Base-by-base conservation (phyloP, 2,797 vertebrate species). In the Sebastolobus altivelis region DNA sequence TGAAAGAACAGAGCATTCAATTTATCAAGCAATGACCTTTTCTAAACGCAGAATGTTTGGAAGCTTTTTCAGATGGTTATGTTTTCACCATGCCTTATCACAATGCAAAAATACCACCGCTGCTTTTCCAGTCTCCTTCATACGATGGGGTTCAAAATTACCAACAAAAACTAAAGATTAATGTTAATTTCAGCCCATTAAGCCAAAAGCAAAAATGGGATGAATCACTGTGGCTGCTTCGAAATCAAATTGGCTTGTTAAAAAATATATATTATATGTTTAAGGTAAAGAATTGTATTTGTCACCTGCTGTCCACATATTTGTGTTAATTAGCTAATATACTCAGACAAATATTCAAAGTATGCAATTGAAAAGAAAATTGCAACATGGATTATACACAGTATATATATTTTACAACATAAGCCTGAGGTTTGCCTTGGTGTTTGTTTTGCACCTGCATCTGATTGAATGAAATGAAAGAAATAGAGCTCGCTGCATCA, bases 11-110 rank as follows among this genome's bases (percentile, higher is more conserved):
- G 66, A 77, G 67, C 22, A 16, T 77, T 75, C 20, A 60, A 62
- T 79, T 75, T 70, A 75, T 82, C 56, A 73, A 68, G 65, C 59
- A 63, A 31, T 87, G 66, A 81, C 69, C 82, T 84, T 83, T 88
- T 78, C 79, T 71, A 33, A 75, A 54, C 12, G 10, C 60, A 52
- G 58, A 84, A 77, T 65, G 40, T 80, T 83, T 80, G 37, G 58
- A 81, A 58, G 37, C 65, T 43, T 52, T 77, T 77, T 69, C 13
- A 6, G 43, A 31, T 62, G 11, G 29, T 82, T 76, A 25, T 0
- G 29, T 67, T 62, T 80, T 67, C 22, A 11, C 40, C 22, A 7
- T 27, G 54, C 63, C 14, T 63, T 49, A 74, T 86, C 61, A 54
- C 29, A 61, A 71, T 55, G 18, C 22, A 56, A 56, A 81, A 72